These are phyloP conservation scores for Atractosteus spatula DNA, from an alignment of 2,113 vertebrate species.

Conservation along the genomic window DNA sequence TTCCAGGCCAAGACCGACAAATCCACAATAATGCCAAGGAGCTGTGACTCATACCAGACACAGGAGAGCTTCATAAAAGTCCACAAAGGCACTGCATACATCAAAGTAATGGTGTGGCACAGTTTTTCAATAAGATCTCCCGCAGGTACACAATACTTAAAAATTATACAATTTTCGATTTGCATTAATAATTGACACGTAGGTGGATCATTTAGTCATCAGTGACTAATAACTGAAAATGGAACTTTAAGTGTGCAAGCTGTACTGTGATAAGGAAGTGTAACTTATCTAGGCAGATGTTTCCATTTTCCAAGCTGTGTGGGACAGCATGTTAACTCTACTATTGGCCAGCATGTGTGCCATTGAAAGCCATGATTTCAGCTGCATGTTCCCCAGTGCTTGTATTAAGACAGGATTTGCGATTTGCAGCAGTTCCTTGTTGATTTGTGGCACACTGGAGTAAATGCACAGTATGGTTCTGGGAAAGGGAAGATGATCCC, in stretches of 20 bases:
- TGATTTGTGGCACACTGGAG: neutral
- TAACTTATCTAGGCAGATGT: constrained; percentile 14
- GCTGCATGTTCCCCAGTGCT: neutral
- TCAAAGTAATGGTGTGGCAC: neutral
- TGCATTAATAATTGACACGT: neutral
- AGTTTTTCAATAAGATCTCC: constrained; percentile 4
- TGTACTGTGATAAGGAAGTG: neutral
- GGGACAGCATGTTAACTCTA: neutral
- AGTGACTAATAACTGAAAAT: neutral
- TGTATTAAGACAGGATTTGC: neutral
- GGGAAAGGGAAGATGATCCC: no score
- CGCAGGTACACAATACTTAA: neutral
- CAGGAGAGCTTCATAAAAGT: constrained; percentile 12
- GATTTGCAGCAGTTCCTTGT: neutral
- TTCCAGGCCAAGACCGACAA: neutral
- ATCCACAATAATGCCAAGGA: constrained; percentile 9
- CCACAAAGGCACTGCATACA: neutral
- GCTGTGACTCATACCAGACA: constrained; percentile 10
- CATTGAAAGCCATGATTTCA: neutral
- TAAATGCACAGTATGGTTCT: no score
- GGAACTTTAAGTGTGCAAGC: neutral
- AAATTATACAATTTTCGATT: neutral
- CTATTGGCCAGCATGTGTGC: neutral
- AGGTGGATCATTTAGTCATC: neutral
- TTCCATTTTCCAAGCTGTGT: constrained; percentile 1